Base-by-base conservation (phyloP, 2,113 vertebrate species). In the Sinocyclocheilus rhinocerous region DNA sequence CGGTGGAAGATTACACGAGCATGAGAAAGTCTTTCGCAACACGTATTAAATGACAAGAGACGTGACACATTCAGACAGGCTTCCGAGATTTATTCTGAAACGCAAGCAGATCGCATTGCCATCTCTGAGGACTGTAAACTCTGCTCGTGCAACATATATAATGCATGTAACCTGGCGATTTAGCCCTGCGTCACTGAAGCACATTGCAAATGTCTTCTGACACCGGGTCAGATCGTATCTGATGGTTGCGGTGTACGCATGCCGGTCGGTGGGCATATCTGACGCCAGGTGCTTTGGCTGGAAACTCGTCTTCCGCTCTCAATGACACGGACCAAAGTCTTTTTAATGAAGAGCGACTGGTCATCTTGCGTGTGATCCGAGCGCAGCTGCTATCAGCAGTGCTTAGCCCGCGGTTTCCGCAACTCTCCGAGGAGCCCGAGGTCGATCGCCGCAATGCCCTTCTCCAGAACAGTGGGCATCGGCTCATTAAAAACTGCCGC, bases 31-130 rank as follows among this genome's bases (percentile, higher is more conserved):
- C 92, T 87, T 88, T 90, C 70, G 89, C 85, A 90, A 90, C 90
- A 92, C 90, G 89, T 92, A 94, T 93, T 92, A 89, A 92, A 94
- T 94, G 92, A 93, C 91, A 84, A 93, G 93, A 90, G 86, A 91
- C 90, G 90, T 91, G 90, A 92, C 91, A 92, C 89, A 90, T 92
- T 93, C 90, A 87, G 89, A 90, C 92, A 92, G 89, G 91, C 88
- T 88, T 87, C 88, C 52, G 90, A 94, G 93, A 94, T 95, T 95
- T 94, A 94, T 94, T 92, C 90, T 77, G 89, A 92, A 92, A 93
- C 91, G 86, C 88, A 87, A 89, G 84, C 90, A 69, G 93, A 94
- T 95, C 93, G 87, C 86, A 93, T 95, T 89, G 90, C 94, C 81
- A 83, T 90, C 89, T 91, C 87, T 61, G 88, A 91, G 90, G 93